Base-by-base conservation (phyloP, 2,888 invertebrate species). In the Rhodophaea formosa region DNA sequence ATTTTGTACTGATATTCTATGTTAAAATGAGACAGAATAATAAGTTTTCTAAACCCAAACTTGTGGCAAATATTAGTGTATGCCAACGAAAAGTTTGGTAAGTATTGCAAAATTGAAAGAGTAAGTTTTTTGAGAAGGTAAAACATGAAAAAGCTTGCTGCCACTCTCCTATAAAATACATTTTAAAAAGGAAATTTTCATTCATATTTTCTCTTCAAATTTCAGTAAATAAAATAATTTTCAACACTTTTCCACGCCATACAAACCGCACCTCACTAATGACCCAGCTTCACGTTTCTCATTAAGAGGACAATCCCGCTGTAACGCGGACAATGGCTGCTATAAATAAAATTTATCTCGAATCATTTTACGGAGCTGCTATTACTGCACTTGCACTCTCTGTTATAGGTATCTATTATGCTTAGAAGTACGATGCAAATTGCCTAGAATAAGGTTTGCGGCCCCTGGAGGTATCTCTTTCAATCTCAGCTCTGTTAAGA, bases 401-500 rank as follows among this genome's bases (percentile, higher is more conserved):
- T 15, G 56, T 52, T 46, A 57, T 59, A 44, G 56, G 46, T 66
- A 60, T 66, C 64, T 68, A 59, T 59, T 69, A 66, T 61, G 63
- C 65, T 67, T 58, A 64, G 63, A 59, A 64, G 64, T 61, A 60
- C 68, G 68, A 71, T 72, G 74, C 72, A 74, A 75, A 72, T 62
- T 61, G 61, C 59, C 53, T 49, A 68, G 68, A 70, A 69, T 75
- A 74, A 75, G 69, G 70, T 69, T 54, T 59, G 62, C 61, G 68
- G 65, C 65, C 74, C 68, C 70, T 61, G 55, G 62, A 63, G 71
- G 69, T 65, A 66, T 66, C 62, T 67, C 67, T 66, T 67, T 66
- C 65, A 72, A 72, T 72, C 74, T 76, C 70, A 69, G 73, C 71
- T 75, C 72, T 75, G 72, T 74, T 72, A 61, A 63, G n/a, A 61